A percentile compares a stretch with the other conserved stretches of the same genome.
phyloP scores from a whole-genome alignment of 2,888 invertebrate genomes.

The Ichneumon xanthorius region DNA sequence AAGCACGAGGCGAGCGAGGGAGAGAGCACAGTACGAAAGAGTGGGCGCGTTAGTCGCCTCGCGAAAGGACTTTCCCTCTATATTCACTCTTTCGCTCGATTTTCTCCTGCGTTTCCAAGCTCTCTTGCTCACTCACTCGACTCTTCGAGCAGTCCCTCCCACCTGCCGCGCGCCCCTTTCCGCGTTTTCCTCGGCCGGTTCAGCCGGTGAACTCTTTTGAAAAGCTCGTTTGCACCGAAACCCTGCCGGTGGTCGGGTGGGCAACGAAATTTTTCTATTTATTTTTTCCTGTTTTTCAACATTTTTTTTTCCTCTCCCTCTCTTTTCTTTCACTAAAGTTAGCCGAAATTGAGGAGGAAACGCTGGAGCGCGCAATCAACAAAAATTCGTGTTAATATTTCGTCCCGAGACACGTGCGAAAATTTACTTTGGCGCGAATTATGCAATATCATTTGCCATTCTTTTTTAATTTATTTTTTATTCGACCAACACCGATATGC shows the following conservation, averaged over 20 bases:
- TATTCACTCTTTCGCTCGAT: constrained; percentile 33
- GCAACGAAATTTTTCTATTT: constrained; percentile 28
- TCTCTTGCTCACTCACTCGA: constrained; percentile 30
- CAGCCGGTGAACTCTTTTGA: constrained; percentile 52
- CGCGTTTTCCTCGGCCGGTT: constrained; percentile 43
- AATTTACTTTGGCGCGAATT: constrained; percentile 10
- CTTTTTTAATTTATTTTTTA: background rate
- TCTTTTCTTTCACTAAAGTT: background rate
- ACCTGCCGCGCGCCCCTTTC: constrained; percentile 44
- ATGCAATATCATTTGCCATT: background rate
- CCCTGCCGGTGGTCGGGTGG: constrained; percentile 25
- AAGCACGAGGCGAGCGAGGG: background rate
- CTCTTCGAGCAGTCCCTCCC: constrained; percentile 41
- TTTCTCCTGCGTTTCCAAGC: constrained; percentile 20
- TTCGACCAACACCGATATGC: background rate
- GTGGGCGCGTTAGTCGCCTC: constrained; percentile 61
- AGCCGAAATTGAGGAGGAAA: constrained; percentile 16
- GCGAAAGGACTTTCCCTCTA: constrained; percentile 32
- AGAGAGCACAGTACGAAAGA: constrained; percentile 41
- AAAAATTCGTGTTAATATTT: constrained; percentile 7
- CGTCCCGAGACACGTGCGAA: background rate
- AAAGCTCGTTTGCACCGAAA: constrained; percentile 61
- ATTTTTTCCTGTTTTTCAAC: background rate
- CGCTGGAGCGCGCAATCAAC: background rate
- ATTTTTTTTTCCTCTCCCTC: background rate